Evolutionary conservation across 2,113 vertebrate species (phyloP), one percentile per base, ranked within the genome.

Genomic region (Labeo rohita): DNA sequence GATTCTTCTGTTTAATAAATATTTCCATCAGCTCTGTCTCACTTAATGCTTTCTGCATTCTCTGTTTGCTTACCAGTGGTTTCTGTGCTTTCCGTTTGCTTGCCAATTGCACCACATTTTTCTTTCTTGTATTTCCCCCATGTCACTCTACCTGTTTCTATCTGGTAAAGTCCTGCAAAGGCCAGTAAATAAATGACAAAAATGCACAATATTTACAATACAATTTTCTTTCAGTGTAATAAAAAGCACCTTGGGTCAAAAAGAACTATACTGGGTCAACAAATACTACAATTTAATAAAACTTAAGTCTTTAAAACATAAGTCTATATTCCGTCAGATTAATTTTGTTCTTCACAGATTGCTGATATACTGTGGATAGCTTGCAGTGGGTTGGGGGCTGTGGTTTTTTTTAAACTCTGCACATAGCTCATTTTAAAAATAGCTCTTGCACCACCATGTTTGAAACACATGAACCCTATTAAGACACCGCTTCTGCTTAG

Each of bases 1-100:
- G 91, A 95, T 92, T 90, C 93, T 90, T 88, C 88, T 91, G 94
- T 92, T 91, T 94, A 99, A 97, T 98, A 99, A 98, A 97, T 92
- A 87, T 90, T 88, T 91, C 90, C 90, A 95, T 93, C 93, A 92
- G 91, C 94, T 91, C 74, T 89, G 95, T 93, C n/a, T 85, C 75
- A 90, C 93, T 91, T 91, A 74, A 89, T 73, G 34, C 70, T 65
- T 28, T 74, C 72, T 68, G 45, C 28, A 36, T 56, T 90, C 3
- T 59, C 3, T 54, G 0, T 5, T 83, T 89, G 82, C 75, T 85
- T 91, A 86, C 18, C 56, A 59, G 7, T 73, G 23, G 63, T 56
- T 39, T 74, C 73, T 68, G 54, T 54, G 36, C 68, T 91, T 2
- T 86, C 83, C 28, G 39, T 21, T 72, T 43, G 6, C 39, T 83